Conservation (phyloP, 2,113 vertebrate species). For the Boleophthalmus pectinirostris region DNA sequence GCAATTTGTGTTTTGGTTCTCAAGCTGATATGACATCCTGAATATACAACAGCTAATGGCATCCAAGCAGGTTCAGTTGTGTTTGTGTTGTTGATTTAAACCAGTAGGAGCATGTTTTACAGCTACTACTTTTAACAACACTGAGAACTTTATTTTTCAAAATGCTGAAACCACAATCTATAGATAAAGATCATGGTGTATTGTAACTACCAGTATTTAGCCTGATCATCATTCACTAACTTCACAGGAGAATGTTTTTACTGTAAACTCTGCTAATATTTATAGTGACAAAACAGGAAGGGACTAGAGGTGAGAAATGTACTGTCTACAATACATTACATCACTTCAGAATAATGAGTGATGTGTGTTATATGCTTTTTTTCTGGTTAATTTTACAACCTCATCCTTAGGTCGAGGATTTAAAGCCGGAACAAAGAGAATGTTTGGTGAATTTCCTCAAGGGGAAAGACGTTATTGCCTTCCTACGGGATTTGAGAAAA, state of each 20-base stretch:
- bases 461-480: no score
- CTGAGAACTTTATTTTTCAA: neutral
- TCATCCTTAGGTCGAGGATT: no score
- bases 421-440: no score
- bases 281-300: neutral
- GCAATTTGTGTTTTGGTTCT: no score
- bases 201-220: slow-evolving; percentile 12
- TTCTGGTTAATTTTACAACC: neutral
- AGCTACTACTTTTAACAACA: neutral
- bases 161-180: neutral
- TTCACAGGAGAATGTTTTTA: slow-evolving; percentile 28
- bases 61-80: neutral
- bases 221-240: slow-evolving; percentile 22
- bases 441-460: no score
- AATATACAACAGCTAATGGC: no score
- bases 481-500: no score
- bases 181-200: neutral
- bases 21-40: no score
- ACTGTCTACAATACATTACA: no score
- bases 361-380: no score
- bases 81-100: neutral
- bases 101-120: neutral
- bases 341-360: no score
- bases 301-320: neutral
- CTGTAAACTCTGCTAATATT: slow-evolving; percentile 12